Evolutionary conservation across 2,888 invertebrate genomes (phyloP), one percentile per base, ranked within the genome.

Genomic region (Tetragnatha montana): DNA sequence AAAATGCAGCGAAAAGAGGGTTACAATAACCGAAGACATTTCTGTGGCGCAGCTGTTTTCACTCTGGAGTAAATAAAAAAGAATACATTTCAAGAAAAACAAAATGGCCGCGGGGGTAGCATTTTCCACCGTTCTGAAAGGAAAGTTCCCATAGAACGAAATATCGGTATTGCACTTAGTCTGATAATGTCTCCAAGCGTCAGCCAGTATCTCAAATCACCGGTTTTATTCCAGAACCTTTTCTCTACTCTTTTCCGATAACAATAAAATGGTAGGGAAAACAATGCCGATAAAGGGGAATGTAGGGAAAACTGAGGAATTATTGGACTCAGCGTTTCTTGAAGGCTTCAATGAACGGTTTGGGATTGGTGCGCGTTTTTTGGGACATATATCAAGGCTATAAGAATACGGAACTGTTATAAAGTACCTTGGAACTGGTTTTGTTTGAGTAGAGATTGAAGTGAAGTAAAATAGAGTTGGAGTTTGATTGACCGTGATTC

Each of bases 151-250:
- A 12, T 76, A 70, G 21, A 21, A 84, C 69, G 74, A 84, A 84
- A 84, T 84, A 84, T 84, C 74, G 70, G 76, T 19, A 60, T 78
- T 70, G 84, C 76, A 84, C 84, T 84, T 84, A 50, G 70, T 70
- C 6, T 50, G 84, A 84, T 84, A 84, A 78, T 69, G 78, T 69
- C 49, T 78, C 22, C n/a, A 22, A 69, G 69, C 84, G 70, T 70
- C 50, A 50, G 21, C 6, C 49, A 49, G 71, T 68, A 51, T 51
- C 68, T 75, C 68, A 83, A 83, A 83, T 83, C 83, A 81, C 71
- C 81, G 10, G 60, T 60, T 60, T 60, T 60, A 60, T 60, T 60
- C 60, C 14, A 60, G 60, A 60, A 60, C 60, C 17, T 60, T 60
- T 60, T 17, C 60, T 60, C 60, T 60, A 60, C 17, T 60, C 12